Evolutionary conservation across 2,888 invertebrate species (phyloP).

Genomic region (Hipparchia sbordonii): DNA sequence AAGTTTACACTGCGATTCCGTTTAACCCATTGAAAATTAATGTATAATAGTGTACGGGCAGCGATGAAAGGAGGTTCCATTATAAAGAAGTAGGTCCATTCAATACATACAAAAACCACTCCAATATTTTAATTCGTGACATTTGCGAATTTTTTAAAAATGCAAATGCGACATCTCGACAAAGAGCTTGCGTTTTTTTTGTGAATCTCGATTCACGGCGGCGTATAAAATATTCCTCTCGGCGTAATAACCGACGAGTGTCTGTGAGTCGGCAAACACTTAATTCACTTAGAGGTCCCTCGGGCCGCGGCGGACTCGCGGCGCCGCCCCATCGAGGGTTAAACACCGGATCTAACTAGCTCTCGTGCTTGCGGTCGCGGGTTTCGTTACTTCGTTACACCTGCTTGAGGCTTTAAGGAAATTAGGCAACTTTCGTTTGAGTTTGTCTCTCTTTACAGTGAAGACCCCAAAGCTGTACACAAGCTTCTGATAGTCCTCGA

Average conservation of each 20-base stretch:
- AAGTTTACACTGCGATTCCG: constrained; percentile 24
- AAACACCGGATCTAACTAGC: constrained; percentile 39
- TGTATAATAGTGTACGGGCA: constrained; percentile 14
- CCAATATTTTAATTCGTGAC: constrained; percentile 34
- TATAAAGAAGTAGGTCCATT: constrained; percentile 27
- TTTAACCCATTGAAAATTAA: constrained; percentile 33
- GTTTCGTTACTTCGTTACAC: constrained; percentile 26
- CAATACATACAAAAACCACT: constrained; percentile 36
- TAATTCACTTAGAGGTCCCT: constrained; percentile 60
- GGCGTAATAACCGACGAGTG: constrained; percentile 41
- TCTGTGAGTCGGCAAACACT: constrained; percentile 51
- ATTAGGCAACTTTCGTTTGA: constrained; percentile 25
- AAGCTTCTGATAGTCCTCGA: not conserved
- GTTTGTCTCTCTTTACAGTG: not conserved
- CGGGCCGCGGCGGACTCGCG: constrained; percentile 40
- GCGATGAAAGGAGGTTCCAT: constrained; percentile 16
- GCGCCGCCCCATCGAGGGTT: constrained; percentile 39
- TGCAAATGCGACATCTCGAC: constrained; percentile 34
- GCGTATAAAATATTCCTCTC: constrained; percentile 51
- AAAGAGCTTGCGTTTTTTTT: constrained; percentile 46
- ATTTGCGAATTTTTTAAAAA: constrained; percentile 32
- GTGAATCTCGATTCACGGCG: constrained; percentile 42
- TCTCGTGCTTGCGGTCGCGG: constrained; percentile 22
- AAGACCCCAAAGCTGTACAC: not conserved
- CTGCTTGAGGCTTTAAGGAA: constrained; percentile 33